Percentiles rank a stretch among this genome's conserved stretches.
These are phyloP conservation scores for Lepilemur septentrionalis DNA, from an alignment of 2,797 vertebrate genomes.

Conservation along the genomic window DNA sequence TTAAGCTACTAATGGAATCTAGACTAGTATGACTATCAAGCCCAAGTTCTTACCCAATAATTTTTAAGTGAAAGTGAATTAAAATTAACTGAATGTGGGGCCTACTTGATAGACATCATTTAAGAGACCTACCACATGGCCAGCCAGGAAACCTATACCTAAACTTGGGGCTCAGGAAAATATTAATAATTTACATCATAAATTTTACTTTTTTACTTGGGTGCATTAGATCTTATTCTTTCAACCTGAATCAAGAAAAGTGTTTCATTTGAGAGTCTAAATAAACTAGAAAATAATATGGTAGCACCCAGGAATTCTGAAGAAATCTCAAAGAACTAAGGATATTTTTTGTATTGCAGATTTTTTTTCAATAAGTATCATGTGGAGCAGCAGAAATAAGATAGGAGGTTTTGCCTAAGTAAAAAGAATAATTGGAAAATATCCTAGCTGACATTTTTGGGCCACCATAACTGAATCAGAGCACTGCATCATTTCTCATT, in stretches of 20 bases:
- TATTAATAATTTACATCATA: neutral
- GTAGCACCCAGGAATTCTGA: neutral
- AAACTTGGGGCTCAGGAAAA: neutral
- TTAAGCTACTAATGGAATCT: neutral
- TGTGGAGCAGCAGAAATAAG: neutral
- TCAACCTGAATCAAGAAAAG: neutral
- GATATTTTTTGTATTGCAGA: neutral
- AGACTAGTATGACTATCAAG: neutral
- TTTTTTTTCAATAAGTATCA: neutral
- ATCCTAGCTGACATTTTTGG: neutral
- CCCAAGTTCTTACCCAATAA: neutral
- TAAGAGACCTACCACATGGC: neutral
- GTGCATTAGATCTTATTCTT: neutral
- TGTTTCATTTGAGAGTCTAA: neutral
- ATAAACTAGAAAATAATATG: neutral
- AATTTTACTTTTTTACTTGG: neutral
- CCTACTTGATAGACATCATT: neutral
- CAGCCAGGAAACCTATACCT: neutral
- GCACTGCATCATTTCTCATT: constrained; percentile 8
- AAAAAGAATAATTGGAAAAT: neutral
- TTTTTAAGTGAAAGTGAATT: neutral
- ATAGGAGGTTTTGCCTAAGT: neutral
- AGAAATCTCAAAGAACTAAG: neutral
- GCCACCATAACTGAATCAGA: constrained; percentile 15
- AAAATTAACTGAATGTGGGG: constrained; percentile 21